These are phyloP conservation scores for Platygyra sinensis DNA, from an alignment of 64 coral and sea anemone species.

Conservation along the genomic window DNA sequence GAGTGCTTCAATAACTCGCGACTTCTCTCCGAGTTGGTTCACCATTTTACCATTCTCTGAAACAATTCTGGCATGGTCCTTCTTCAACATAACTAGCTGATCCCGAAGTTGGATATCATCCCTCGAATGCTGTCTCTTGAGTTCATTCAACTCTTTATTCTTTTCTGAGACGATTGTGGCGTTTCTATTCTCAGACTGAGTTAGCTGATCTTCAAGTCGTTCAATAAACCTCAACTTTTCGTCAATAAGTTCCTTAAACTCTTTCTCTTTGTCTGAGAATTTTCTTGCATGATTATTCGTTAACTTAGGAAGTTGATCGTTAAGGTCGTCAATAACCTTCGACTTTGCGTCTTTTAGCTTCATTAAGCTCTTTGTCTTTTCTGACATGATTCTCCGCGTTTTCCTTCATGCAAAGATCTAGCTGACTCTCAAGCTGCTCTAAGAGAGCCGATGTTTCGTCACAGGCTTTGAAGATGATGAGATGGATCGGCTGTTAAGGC, in stretches of 20 bases:
- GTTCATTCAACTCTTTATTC: neutral
- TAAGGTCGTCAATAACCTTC: too few species aligned
- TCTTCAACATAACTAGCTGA: too few species aligned
- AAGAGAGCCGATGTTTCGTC: neutral
- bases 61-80: too few species aligned
- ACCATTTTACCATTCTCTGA: neutral
- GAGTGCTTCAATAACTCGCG: neutral
- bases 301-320: too few species aligned
- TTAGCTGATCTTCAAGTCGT: neutral
- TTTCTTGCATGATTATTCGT: too few species aligned
- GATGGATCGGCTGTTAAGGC: neutral
- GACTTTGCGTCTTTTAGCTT: too few species aligned
- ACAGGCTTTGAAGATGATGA: neutral
- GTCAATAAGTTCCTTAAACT: neutral
- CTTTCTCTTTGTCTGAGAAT: neutral
- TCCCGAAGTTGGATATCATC: too few species aligned
- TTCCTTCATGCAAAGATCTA: neutral
- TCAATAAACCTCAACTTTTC: neutral
- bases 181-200: neutral
- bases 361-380: neutral
- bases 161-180: neutral
- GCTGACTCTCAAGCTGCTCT: neutral
- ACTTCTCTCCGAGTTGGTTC: neutral
- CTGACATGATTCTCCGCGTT: neutral
- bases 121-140: too few species aligned